Evolutionary conservation across 2,888 invertebrate genomes (phyloP), one percentile per base, ranked within the genome.

Genomic region (Pheosia tremula): DNA sequence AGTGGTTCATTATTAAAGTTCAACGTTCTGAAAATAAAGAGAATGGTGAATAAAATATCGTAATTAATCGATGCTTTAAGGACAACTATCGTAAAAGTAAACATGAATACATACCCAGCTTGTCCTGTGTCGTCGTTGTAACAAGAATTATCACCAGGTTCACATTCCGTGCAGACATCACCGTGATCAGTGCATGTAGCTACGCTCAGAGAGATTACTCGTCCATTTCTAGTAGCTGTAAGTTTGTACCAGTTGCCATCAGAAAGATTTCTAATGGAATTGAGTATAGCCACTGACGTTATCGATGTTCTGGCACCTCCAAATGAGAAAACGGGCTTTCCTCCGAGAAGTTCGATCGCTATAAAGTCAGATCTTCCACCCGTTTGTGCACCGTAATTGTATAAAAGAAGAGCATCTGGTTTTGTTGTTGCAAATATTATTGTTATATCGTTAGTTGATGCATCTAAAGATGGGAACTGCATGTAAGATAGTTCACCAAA

Each of bases 181-280:
- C 98, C 98, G 82, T 97, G 97, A 70, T 98, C 98, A 1, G 95
- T 95, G 80, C 98, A 98, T 39, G 95, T 92, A 0, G 97, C 96
- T 4, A 98, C 95, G 78, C 97, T 98, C 41, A 98, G 85, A 0
- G 98, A 98, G 74, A 98, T 96, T 0, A 98, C 97, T 69, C 97
- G 94, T 39, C 98, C 98, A 83, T 98, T 98, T 80, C 98, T 95
- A 0, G 98, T 98, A 0, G 98, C 98, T 0, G 97, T 98, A 24
- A 99, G 95, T 82, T 98, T 98, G 82, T 98, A 96, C 99, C 99
- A 99, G 69, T 95, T 95, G 0, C 98, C 98, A 85, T 98, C 97
- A 1, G 97, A 95, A 13, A 99, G 93, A 69, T 95, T 95, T 75
- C 94, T 94, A 13, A 94, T 94, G 63, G 94, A 94, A 57, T 95